Evolutionary conservation across 92 coral and sea anemone species (phyloP), one percentile per base, ranked within the genome.

Genomic region (Porites rus): DNA sequence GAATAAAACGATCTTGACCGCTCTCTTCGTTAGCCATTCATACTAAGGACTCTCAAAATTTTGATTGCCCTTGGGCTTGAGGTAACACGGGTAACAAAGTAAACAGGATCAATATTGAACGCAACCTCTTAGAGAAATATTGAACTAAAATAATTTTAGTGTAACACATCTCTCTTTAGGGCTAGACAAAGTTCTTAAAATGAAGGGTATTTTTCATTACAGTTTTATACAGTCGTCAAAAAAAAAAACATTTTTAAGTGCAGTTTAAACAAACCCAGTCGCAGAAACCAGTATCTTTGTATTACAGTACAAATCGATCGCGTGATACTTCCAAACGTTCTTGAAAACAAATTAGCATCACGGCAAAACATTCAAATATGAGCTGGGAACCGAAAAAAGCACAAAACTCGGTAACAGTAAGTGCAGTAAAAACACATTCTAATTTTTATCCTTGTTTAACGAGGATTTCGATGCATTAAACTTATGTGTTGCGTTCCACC

Each of bases 81-180:
- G 72, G 72, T 67, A 67, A 67, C 72, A 22, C 9, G 14, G 72
- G 46, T 67, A 24, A 67, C 72, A 67, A 67, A 22, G 25, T 46
- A 67, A 67, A 67, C 51, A 17, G 21, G 10, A 17, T 10, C 19
- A 17, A 17, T 10, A 24, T 6, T 16, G 7, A 14, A 18, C 25
- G 6, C 7, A 24, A 22, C 43, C 43, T 8, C 72, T 67, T 14
- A 24, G 24, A 17, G 25, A 8, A 38, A 38, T 38, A 38, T 38
- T 38, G 46, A 38, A 31, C 38, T 31, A 31, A 38, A 38, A 3
- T 38, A 4, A 7, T 38, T 38, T 38, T 38, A 38, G 46, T 38
- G 46, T 4, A 38, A 38, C 46, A 38, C 46, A 38, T 38, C 46
- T 38, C 46, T 38, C 46, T 38, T 4, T 38, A 38, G 46, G 46